Conservation (phyloP, 2,113 vertebrate genomes). For the Eulemur macaco region DNA sequence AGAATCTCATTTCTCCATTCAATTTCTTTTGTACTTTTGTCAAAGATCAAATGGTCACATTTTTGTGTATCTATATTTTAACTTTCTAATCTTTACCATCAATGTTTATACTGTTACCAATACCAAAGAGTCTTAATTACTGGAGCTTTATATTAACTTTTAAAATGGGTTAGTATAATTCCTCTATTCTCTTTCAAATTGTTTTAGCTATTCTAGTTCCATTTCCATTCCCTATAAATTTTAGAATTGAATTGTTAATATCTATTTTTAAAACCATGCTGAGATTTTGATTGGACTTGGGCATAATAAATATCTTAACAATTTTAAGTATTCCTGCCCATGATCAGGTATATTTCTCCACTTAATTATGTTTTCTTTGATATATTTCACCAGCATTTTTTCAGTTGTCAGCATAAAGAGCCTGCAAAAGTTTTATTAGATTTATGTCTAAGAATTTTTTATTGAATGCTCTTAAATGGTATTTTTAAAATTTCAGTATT, state of each 20-base stretch:
- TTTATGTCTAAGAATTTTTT: not conserved
- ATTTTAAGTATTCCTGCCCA: not conserved
- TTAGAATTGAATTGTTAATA: not conserved
- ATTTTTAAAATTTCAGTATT: not conserved
- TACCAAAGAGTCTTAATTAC: not conserved
- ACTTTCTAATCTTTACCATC: not conserved
- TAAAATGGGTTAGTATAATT: not conserved
- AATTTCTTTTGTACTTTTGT: not conserved
- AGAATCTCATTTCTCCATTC: not conserved
- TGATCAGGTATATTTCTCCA: not conserved
- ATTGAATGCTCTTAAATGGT: not conserved
- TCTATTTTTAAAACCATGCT: not conserved
- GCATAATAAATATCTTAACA: not conserved
- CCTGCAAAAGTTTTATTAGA: not conserved
- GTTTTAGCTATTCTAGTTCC: not conserved
- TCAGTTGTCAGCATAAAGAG: not conserved
- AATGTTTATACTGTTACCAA: not conserved
- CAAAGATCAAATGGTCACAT: not conserved
- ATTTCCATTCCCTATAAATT: not conserved
- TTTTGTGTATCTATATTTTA: not conserved
- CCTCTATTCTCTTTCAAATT: not conserved
- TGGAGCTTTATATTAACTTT: not conserved
- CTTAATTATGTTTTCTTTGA: not conserved
- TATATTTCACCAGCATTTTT: not conserved
- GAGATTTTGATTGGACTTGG: not conserved